phyloP scores from a whole-genome alignment of 2,113 vertebrate species.

The Platysternon megacephalum region DNA sequence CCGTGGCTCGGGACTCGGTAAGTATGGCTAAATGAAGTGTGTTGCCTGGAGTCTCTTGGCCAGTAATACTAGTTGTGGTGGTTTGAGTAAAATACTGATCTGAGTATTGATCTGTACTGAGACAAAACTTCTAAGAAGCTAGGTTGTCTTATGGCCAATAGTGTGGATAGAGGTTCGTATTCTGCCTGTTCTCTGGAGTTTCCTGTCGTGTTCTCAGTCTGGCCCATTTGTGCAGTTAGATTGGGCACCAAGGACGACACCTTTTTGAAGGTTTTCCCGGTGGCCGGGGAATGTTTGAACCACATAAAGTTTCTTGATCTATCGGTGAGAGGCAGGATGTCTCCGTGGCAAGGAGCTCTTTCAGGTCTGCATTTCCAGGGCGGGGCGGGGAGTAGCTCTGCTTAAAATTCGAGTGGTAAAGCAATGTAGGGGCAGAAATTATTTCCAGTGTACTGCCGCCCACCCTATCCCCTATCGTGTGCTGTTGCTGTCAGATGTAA shows the following conservation, averaged over 20 bases:
- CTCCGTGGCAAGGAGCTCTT: neutral
- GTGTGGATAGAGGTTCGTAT: neutral
- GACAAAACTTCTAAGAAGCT: neutral
- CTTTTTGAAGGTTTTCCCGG: neutral
- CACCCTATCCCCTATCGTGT: neutral
- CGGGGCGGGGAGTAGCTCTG: neutral
- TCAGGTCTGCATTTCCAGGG: neutral
- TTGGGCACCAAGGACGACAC: neutral
- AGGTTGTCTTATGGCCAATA: neutral
- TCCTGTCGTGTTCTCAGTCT: neutral
- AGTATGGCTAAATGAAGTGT: too few relatives aligned
- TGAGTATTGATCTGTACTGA: neutral
- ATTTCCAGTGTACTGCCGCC: neutral
- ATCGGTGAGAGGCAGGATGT: neutral
- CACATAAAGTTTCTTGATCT: accelerated
- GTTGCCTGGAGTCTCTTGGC: neutral
- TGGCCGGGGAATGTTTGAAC: neutral
- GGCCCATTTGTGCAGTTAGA: neutral
- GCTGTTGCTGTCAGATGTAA: neutral
- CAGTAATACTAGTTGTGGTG: neutral
- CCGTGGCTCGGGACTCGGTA: neutral
- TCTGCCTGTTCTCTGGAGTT: neutral
- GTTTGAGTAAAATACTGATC: neutral
- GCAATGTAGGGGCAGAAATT: neutral
- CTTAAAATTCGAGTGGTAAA: neutral